Percentiles rank a stretch among this genome's conserved stretches.
Conservation (phyloP, 2,113 vertebrate species). For the Anseranas semipalmata region DNA sequence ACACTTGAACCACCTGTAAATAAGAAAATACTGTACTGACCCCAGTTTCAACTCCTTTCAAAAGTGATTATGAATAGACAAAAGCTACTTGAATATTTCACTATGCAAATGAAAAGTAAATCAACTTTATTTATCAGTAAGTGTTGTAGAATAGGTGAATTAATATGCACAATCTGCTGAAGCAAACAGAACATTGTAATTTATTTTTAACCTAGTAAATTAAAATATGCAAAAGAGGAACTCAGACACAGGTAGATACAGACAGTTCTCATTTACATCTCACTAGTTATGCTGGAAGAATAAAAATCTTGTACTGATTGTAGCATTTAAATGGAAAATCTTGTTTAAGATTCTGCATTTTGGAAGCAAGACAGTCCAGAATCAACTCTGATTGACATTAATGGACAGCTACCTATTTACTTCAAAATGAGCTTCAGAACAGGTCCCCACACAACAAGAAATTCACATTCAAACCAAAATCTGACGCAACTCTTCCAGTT, state of each 20-base stretch:
- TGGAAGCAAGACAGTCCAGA: neutral
- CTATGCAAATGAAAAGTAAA: constrained; percentile 4
- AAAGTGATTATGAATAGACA: neutral
- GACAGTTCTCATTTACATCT: constrained; percentile 23
- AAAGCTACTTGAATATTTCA: constrained; percentile 19
- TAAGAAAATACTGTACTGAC: neutral
- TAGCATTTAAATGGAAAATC: neutral
- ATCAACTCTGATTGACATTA: neutral
- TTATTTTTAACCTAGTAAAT: constrained; percentile 55
- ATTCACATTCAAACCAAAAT: neutral
- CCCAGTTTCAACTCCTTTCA: neutral
- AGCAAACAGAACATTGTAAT: neutral
- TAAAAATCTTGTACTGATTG: neutral
- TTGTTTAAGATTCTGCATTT: neutral
- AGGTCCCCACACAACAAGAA: neutral
- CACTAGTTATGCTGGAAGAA: neutral
- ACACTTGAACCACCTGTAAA: neutral
- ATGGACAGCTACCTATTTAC: neutral
- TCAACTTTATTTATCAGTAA: neutral
- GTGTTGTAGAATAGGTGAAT: neutral
- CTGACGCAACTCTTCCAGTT: neutral
- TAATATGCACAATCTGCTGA: neutral
- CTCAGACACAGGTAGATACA: neutral
- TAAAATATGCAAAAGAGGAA: constrained; percentile 48
- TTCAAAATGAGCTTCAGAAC: neutral